Evolutionary conservation across 2,888 invertebrate species (phyloP).

Genomic region (Argyresthia albistria): DNA sequence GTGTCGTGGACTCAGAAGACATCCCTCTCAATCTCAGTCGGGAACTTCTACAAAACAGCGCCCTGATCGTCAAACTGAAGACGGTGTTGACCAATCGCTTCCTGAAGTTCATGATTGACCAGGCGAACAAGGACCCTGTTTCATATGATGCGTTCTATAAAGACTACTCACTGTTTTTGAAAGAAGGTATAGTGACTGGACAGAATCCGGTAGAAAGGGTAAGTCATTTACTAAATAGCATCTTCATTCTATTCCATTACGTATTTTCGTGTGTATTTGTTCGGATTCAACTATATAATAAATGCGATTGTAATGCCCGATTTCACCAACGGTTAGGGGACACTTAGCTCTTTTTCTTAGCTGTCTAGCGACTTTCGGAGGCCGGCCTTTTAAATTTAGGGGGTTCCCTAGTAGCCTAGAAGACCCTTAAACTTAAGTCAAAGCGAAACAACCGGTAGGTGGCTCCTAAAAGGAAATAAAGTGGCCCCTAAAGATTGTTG

Average conservation of each 20-base stretch:
- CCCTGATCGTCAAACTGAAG: conserved; percentile 88
- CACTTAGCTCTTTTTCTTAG: too few relatives aligned
- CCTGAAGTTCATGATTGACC: conserved; percentile 88
- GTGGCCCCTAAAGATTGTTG: too few relatives aligned
- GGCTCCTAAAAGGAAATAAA: too few relatives aligned
- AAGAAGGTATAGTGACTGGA: conserved; percentile 94
- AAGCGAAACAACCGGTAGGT: too few relatives aligned
- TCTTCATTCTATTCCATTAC: too few relatives aligned
- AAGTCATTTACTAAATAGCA: conserved; percentile 20
- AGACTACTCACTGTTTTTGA: conserved; percentile 93
- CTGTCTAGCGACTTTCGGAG: too few relatives aligned
- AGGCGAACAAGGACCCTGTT: conserved; percentile 85
- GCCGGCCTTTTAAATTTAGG: too few relatives aligned
- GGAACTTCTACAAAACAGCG: conserved; percentile 95
- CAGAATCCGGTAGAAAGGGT: conserved; percentile 87
- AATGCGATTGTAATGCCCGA: too few relatives aligned
- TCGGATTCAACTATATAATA: background rate
- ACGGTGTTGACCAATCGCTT: conserved; percentile 88
- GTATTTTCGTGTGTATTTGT: too few relatives aligned
- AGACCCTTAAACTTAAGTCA: too few relatives aligned
- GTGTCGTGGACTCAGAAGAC: conserved; percentile 98
- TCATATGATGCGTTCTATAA: conserved; percentile 90
- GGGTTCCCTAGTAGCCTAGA: too few relatives aligned
- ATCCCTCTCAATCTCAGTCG: conserved; percentile 97
- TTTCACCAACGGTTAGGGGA: too few relatives aligned